Evolutionary conservation across 2,888 invertebrate genomes (phyloP), one percentile per base, ranked within the genome.

Genomic region (Heliconius charithonia): DNA sequence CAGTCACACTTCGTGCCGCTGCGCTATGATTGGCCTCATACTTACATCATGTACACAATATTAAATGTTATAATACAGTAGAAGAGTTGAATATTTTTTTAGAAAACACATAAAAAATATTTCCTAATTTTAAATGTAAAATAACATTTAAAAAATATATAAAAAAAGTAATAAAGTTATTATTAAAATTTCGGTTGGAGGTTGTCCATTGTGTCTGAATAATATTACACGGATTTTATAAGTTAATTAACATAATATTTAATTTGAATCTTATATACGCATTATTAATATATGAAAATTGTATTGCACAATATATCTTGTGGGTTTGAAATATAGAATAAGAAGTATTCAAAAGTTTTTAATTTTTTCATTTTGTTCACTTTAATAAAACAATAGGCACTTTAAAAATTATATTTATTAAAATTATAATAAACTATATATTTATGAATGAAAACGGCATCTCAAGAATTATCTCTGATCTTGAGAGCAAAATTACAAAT

Each of bases 171-270:
- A 22, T 29, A n/a, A 56, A 51, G 10, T 16, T 51, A 19, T 70
- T 25, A 70, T 51, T 51, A 70, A 41, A 29, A 71, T 56, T 56
- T 29, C 22, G 56, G 0, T 59, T 59, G n/a, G 32, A n/a, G 71
- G 56, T 32, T 56, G 59, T 72, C 32, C 32, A 56, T 72, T 59
- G 56, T 72, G 29, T 72, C 16, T 6, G 22, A 71, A 22, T 71
- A 71, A 32, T 13, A 72, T 67, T 25, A 41, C 25, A 69, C 37
- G 13, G 12, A 9, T 19, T 37, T 37, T 6, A 41, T 69, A 69
- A n/a, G 12, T n/a, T 37, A 56, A 72, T 72, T 59, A 56, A 72
- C 32, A 59, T 59, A 71, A 71, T 67, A 37, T 37, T 56, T 29
- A n/a, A 59, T 32, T 67, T 67, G 12, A 13, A 37, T 67, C 65